phyloP scores from a whole-genome alignment of 2,797 vertebrate genomes.

The Esox masquinongy region DNA sequence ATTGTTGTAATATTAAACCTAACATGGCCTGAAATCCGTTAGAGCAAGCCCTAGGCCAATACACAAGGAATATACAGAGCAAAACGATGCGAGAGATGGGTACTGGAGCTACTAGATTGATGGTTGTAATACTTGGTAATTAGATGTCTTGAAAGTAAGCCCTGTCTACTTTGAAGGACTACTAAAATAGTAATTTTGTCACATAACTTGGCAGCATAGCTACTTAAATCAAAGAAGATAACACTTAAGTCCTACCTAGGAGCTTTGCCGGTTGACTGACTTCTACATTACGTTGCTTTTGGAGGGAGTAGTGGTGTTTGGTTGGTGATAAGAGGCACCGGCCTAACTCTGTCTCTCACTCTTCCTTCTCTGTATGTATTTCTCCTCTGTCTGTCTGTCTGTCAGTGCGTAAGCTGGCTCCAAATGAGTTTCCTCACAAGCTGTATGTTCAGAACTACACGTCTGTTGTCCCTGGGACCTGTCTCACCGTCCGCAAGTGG shows the following conservation, averaged over 20 bases:
- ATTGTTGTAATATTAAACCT: too few species aligned
- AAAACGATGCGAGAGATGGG: too few species aligned
- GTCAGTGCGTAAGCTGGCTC: slow-evolving; percentile 90
- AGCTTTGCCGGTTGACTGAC: background rate
- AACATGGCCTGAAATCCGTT: too few species aligned
- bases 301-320: background rate
- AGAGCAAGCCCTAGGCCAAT: too few species aligned
- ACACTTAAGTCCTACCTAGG: background rate
- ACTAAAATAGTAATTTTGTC: too few species aligned
- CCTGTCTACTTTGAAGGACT: too few species aligned
- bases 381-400: slow-evolving; percentile 28
- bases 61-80: too few species aligned
- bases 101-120: too few species aligned
- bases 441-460: slow-evolving; percentile 98
- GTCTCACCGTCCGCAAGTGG: slow-evolving; percentile 93
- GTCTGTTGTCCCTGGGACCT: slow-evolving; percentile 93
- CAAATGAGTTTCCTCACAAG: slow-evolving; percentile 98
- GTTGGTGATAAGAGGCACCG: background rate
- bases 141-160: too few species aligned
- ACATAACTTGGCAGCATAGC: too few species aligned
- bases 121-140: too few species aligned
- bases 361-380: slow-evolving; percentile 10
- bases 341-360: slow-evolving; percentile 3
- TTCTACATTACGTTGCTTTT: background rate
- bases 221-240: too few species aligned